Percentiles rank a stretch among this genome's conserved stretches.
Evolutionary conservation across 2,888 invertebrate species (phyloP).

Genomic region (Netelia virgata): DNA sequence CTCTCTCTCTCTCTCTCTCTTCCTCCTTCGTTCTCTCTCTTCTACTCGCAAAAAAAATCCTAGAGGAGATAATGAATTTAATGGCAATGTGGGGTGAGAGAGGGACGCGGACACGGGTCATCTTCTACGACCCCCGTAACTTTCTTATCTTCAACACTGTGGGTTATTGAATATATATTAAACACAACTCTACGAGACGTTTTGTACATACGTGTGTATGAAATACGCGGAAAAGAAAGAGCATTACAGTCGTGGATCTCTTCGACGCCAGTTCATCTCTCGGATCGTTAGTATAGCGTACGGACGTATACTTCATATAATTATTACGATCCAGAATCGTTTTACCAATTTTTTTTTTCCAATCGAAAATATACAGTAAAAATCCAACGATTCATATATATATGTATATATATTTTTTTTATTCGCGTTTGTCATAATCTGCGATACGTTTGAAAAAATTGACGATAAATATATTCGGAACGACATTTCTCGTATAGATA

Average conservation of each 20-base stretch:
- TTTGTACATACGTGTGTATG: conserved; percentile 23
- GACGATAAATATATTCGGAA: conserved; percentile 25
- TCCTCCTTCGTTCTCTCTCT: background rate
- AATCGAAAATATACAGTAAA: background rate
- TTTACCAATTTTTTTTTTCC: background rate
- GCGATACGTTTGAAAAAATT: background rate
- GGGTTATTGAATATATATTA: conserved; percentile 80
- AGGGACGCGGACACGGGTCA: conserved; percentile 75
- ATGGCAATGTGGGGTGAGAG: conserved; percentile 49
- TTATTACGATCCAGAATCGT: background rate
- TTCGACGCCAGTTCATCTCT: conserved; percentile 39
- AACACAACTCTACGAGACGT: conserved; percentile 18
- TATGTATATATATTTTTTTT: background rate
- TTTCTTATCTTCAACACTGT: conserved; percentile 77
- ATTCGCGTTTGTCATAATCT: background rate
- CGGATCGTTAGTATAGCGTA: conserved; percentile 2
- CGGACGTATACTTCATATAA: background rate
- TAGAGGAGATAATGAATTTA: conserved; percentile 53
- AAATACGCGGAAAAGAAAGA: conserved; percentile 22
- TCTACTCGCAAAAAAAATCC: conserved; percentile 53
- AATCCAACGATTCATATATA: background rate
- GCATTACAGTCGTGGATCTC: conserved; percentile 49
- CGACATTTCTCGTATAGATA: conserved; percentile 19
- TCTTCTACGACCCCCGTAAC: conserved; percentile 77
- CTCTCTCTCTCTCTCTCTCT: conserved; percentile 19